Evolutionary conservation across 2,888 invertebrate genomes (phyloP).

Genomic region (Itoplectis maculator): DNA sequence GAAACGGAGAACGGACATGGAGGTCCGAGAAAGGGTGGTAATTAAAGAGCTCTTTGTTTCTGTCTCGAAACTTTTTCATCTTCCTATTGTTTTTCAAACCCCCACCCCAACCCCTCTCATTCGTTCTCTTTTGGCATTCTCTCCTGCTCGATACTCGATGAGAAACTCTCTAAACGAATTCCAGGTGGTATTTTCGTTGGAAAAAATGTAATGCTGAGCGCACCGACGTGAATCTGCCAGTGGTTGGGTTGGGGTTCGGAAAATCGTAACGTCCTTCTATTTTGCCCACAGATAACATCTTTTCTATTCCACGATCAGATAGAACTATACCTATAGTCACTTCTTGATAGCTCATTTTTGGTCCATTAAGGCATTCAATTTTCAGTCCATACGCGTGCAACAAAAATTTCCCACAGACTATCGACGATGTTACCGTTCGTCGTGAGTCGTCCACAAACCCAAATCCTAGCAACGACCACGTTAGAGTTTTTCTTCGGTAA

Average conservation of each 20-base stretch:
- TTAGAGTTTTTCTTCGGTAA: slow-evolving; percentile 52
- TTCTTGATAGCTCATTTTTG: too few species aligned
- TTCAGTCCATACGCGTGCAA: neutral
- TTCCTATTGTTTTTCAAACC: slow-evolving; percentile 15
- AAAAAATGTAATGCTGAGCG: slow-evolving; percentile 17
- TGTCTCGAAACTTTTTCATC: slow-evolving; percentile 43
- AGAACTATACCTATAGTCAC: too few species aligned
- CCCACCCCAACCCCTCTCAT: too few species aligned
- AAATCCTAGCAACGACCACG: slow-evolving; percentile 49
- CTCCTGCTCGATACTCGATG: slow-evolving; percentile 22
- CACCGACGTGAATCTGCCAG: slow-evolving; percentile 35
- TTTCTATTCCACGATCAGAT: slow-evolving; percentile 24
- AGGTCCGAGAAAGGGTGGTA: slow-evolving; percentile 43
- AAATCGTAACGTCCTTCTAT: slow-evolving; percentile 42
- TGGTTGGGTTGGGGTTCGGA: slow-evolving; percentile 8
- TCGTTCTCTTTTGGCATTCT: slow-evolving; percentile 6
- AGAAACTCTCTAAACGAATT: slow-evolving; percentile 25
- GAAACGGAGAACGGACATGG: neutral
- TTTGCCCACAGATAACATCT: slow-evolving; percentile 26
- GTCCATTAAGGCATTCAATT: neutral
- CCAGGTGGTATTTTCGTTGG: slow-evolving; percentile 29
- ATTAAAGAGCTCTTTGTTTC: slow-evolving; percentile 62
- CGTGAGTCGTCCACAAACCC: neutral
- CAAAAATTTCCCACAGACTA: neutral
- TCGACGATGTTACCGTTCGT: slow-evolving; percentile 3